phyloP scores from a whole-genome alignment of 2,797 vertebrate species.

The Crocidura indochinensis region DNA sequence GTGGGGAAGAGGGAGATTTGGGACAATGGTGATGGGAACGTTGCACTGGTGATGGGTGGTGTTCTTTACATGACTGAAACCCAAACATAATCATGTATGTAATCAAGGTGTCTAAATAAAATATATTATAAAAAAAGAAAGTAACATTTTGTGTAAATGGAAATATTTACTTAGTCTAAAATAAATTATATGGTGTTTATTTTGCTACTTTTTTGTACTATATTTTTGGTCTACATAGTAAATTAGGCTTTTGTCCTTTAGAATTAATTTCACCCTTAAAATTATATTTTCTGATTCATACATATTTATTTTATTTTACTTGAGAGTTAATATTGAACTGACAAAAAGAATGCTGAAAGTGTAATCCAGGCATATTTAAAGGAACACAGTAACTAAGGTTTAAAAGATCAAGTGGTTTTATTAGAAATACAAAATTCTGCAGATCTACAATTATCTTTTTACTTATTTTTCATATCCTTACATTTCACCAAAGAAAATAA shows the following conservation, averaged over 20 bases:
- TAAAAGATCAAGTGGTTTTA: conserved; percentile 72
- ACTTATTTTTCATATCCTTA: neutral
- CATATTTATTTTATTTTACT: conserved; percentile 77
- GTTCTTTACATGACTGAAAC: no score
- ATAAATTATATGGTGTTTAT: neutral
- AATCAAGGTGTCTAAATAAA: no score
- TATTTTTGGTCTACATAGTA: conserved; percentile 54
- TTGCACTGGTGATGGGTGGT: no score
- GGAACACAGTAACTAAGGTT: conserved; percentile 63
- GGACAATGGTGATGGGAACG: no score
- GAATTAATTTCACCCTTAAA: conserved; percentile 71
- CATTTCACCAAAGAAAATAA: conserved; percentile 60
- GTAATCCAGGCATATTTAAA: conserved; percentile 73
- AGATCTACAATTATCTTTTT: conserved; percentile 11
- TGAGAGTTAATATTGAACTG: conserved; percentile 59
- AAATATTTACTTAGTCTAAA: conserved; percentile 69
- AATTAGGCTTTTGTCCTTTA: conserved; percentile 71
- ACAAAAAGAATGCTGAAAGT: conserved; percentile 80
- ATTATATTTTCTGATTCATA: conserved; percentile 67
- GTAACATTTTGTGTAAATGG: conserved; percentile 68
- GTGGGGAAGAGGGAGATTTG: no score
- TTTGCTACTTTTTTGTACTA: conserved; percentile 43
- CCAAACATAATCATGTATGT: no score
- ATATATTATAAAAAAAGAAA: no score
- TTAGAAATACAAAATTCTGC: conserved; percentile 59